These are phyloP conservation scores for Laothoe populi DNA, from an alignment of 2,888 invertebrate species.

Conservation along the genomic window DNA sequence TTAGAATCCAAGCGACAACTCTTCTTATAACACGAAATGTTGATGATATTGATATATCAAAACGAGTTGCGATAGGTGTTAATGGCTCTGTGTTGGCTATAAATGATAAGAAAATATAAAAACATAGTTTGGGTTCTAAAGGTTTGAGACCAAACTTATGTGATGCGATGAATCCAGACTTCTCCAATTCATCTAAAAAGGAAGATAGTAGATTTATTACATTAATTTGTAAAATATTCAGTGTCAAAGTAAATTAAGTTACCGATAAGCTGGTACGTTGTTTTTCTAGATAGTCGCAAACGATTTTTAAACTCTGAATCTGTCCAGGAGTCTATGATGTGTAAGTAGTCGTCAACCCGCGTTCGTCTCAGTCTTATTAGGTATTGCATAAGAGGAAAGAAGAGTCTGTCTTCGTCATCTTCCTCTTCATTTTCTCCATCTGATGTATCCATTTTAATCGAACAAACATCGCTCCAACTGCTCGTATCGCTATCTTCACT, in stretches of 20 bases:
- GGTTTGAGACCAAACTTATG: slow-evolving; percentile 68
- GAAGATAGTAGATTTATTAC: slow-evolving; percentile 24
- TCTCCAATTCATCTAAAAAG: slow-evolving; percentile 66
- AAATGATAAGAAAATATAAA: slow-evolving; percentile 67
- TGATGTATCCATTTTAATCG: slow-evolving; percentile 45
- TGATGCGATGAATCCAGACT: slow-evolving; percentile 64
- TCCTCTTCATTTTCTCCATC: slow-evolving; percentile 51
- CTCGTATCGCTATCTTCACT: slow-evolving; percentile 59
- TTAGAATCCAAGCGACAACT: slow-evolving; percentile 66
- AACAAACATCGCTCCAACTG: slow-evolving; percentile 59
- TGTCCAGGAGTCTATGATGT: slow-evolving; percentile 66
- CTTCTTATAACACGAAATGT: slow-evolving; percentile 66
- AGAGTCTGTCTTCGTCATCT: slow-evolving; percentile 54
- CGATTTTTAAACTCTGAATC: slow-evolving; percentile 64
- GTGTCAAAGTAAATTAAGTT: slow-evolving; percentile 29
- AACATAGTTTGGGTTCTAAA: slow-evolving; percentile 65
- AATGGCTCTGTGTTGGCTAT: slow-evolving; percentile 63
- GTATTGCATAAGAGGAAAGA: slow-evolving; percentile 67
- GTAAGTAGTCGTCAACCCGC: slow-evolving; percentile 65
- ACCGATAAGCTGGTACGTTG: slow-evolving; percentile 60
- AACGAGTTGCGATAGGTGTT: slow-evolving; percentile 65
- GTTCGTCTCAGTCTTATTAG: slow-evolving; percentile 55
- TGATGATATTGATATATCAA: slow-evolving; percentile 69
- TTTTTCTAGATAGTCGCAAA: slow-evolving; percentile 59
- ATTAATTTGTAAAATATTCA: neutral